A percentile compares a stretch with the other conserved stretches of the same genome.
Conservation (phyloP, 2,888 invertebrate genomes). For the Eupsilia transversa region DNA sequence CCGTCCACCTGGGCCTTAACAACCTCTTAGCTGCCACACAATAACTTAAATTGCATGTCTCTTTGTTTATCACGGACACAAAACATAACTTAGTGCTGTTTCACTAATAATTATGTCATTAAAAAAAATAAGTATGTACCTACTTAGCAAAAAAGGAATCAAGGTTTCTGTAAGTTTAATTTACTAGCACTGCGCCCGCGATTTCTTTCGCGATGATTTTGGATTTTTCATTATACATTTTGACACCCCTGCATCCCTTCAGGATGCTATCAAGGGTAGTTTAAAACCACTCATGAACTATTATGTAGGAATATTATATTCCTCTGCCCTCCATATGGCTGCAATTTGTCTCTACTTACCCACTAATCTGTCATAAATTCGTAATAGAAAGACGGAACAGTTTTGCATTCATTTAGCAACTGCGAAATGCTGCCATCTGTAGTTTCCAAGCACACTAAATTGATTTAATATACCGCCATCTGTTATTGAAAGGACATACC, state of each 20-base stretch:
- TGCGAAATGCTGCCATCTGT: slow-evolving; percentile 49
- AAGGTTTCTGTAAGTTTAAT: not conserved
- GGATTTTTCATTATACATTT: not conserved
- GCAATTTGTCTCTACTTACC: not conserved
- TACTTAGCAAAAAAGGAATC: slow-evolving; percentile 10
- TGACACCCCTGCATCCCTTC: not conserved
- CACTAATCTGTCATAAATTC: not conserved
- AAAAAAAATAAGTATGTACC: not conserved
- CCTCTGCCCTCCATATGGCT: not conserved
- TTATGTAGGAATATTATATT: not conserved
- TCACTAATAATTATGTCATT: slow-evolving; percentile 24
- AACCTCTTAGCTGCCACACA: slow-evolving; percentile 41
- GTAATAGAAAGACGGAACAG: not conserved
- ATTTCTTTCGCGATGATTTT: not conserved
- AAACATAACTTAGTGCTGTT: slow-evolving; percentile 18
- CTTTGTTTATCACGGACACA: slow-evolving; percentile 4
- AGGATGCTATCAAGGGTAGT: not conserved
- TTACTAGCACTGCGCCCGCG: not conserved
- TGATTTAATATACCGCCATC: slow-evolving; percentile 33
- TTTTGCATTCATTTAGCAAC: slow-evolving; percentile 2
- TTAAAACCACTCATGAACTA: slow-evolving; percentile 4
- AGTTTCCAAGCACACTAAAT: not conserved
- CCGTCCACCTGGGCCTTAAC: slow-evolving; percentile 41
- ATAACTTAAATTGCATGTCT: slow-evolving; percentile 48
- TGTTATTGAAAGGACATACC: not conserved